A percentile compares a stretch with the other conserved stretches of the same genome.
Evolutionary conservation across 1,140 invertebrate species (phyloP).

Genomic region (Heliconius himera): DNA sequence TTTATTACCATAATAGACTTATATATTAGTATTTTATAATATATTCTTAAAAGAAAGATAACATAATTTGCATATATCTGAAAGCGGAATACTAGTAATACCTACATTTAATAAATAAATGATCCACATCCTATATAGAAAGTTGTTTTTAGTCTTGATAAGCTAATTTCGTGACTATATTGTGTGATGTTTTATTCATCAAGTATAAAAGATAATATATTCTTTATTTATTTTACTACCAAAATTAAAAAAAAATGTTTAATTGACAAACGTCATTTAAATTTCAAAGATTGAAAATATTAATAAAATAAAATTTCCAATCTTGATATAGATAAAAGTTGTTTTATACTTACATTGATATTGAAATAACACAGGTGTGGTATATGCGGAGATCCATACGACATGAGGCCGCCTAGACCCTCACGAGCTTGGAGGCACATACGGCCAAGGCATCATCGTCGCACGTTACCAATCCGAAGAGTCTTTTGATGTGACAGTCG

Average conservation of each 20-base stretch:
- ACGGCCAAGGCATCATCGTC: constrained; percentile 88
- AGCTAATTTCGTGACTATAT: neutral
- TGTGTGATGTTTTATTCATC: neutral
- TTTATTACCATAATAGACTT: neutral
- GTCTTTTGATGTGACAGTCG: constrained; percentile 86
- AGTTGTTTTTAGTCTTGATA: neutral
- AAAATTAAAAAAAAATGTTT: too few relatives aligned
- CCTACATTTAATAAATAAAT: too few relatives aligned
- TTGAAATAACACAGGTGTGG: constrained; percentile 82
- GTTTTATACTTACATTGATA: neutral
- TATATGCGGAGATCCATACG: constrained; percentile 92
- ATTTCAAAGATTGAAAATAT: neutral
- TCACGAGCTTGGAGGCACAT: constrained; percentile 92
- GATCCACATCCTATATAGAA: neutral
- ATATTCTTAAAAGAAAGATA: too few relatives aligned
- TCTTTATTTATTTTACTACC: too few relatives aligned
- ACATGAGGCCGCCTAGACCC: constrained; percentile 85
- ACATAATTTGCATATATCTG: too few relatives aligned
- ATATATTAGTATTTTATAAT: neutral
- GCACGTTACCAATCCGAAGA: constrained; percentile 86
- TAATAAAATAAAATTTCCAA: neutral
- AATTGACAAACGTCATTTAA: too few relatives aligned
- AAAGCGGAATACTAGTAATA: too few relatives aligned
- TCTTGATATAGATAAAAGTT: neutral
- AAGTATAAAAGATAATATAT: neutral